Base-by-base conservation (phyloP, 2,797 vertebrate species). In the Pogoniulus pusillus region DNA sequence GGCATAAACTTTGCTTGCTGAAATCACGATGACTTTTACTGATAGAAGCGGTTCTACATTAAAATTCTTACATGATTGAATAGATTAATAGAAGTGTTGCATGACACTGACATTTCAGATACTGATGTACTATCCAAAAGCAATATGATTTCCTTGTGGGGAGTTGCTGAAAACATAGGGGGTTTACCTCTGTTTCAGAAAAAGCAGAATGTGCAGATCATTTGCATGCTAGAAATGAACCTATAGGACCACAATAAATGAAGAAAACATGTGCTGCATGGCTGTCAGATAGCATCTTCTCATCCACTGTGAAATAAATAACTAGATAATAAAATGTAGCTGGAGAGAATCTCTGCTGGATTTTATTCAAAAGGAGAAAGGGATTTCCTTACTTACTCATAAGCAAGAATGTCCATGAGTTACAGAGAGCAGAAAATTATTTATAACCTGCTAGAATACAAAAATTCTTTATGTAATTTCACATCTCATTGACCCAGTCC, bases 401-500 rank as follows among this genome's bases (percentile, higher is more conserved):
- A 87, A 53, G 43, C 39, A 89, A 89, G 93, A 74, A 58, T 26
- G 60, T 82, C 71, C 49, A 12, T 74, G 76, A 93, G 60, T 86
- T 91, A 74, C 60, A 94, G 87, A 85, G 57, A 88, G 73, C 39
- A 89, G 80, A 93, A 94, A 95, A 94, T 90, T 93, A 94, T 96
- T 95, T 92, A 86, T 95, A 96, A 93, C 88, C 65, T 81, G 64
- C 69, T 93, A 58, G 78, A 93, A 94, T 93, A 93, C 71, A 92
- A 93, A 81, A 94, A 91, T 82, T 94, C 85, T 83, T 95, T 79
- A 80, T 84, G 74, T 92, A 93, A 95, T 96, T 96, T 96, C 93
- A 90, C 78, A 77, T 95, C 73, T 72, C 70, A 57, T 93, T 96
- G 73, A 94, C 62, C 64, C 35, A 34, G 32, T 94, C 90, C 78